Evolutionary conservation across 2,888 invertebrate genomes (phyloP).

Genomic region (Geotrupes spiniger): DNA sequence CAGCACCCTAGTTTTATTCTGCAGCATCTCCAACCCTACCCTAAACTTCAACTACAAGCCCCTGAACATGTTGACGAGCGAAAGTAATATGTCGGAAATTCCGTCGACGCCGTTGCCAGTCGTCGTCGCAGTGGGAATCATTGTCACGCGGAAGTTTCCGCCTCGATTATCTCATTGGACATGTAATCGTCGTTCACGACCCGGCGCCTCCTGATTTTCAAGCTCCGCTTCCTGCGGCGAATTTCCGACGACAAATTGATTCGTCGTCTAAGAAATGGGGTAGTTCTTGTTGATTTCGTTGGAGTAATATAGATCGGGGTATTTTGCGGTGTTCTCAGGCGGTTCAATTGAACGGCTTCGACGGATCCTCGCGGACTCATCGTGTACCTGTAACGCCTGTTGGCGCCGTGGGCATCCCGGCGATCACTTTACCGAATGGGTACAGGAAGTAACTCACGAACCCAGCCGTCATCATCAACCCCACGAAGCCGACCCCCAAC

Average conservation of each 20-base stretch:
- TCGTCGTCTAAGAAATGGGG: no score
- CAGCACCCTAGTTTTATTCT: constrained; percentile 65
- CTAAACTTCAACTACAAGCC: constrained; percentile 65
- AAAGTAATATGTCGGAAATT: constrained; percentile 27
- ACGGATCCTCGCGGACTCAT: constrained; percentile 32
- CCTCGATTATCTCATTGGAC: constrained; percentile 40
- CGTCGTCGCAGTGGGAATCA: no score
- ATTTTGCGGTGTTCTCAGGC: no score
- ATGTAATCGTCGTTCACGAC: constrained; percentile 10
- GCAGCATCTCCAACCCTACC: constrained; percentile 65
- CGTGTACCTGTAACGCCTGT: constrained; percentile 30
- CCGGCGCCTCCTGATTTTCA: constrained; percentile 51
- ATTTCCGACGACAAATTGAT: constrained; percentile 63
- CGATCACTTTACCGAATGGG: constrained; percentile 71
- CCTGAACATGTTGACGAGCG: constrained; percentile 60
- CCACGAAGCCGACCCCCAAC: constrained; percentile 73
- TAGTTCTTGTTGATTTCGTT: constrained; percentile 14
- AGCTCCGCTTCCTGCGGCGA: constrained; percentile 58
- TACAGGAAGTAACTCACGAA: constrained; percentile 74
- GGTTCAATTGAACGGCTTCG: constrained; percentile 36
- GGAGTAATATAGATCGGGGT: no score
- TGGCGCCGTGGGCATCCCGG: constrained; percentile 54
- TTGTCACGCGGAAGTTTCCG: constrained; percentile 19
- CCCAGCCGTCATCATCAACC: constrained; percentile 70
- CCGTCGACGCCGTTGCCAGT: no score